Conservation (phyloP, 2,888 invertebrate species). For the Phaedon cochleariae region DNA sequence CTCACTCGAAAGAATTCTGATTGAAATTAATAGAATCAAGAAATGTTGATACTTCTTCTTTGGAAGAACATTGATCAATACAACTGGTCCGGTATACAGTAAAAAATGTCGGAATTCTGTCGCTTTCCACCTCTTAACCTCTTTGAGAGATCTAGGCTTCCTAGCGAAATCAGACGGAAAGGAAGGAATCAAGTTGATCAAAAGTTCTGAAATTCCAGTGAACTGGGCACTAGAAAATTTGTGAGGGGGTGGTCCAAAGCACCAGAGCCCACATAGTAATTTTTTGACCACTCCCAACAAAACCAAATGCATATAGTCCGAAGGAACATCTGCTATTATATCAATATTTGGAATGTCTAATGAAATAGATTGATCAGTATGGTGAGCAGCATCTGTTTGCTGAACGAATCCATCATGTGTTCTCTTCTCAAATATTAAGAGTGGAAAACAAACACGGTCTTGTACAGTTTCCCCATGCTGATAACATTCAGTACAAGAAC, state of each 20-base stretch:
- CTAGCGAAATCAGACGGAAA: slow-evolving; percentile 19
- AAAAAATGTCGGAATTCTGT: slow-evolving; percentile 20
- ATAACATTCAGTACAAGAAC: slow-evolving; percentile 27
- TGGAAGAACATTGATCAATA: slow-evolving; percentile 4
- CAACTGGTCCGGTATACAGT: slow-evolving; percentile 18
- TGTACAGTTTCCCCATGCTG: slow-evolving; percentile 18
- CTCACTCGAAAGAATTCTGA: slow-evolving; percentile 9
- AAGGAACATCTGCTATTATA: slow-evolving; percentile 30
- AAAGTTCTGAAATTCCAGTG: slow-evolving; percentile 11
- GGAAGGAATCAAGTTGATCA: slow-evolving; percentile 3
- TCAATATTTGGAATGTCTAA: slow-evolving; percentile 26
- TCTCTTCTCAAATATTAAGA: slow-evolving; percentile 23
- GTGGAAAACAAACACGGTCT: slow-evolving; percentile 28
- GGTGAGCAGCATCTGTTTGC: slow-evolving; percentile 30
- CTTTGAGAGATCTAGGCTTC: too few species aligned
- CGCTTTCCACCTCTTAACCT: slow-evolving; percentile 18
- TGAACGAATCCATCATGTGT: slow-evolving; percentile 29
- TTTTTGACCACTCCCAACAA: slow-evolving; percentile 6
- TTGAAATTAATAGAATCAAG: slow-evolving; percentile 7
- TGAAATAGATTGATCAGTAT: slow-evolving; percentile 22
- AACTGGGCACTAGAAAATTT: slow-evolving; percentile 2
- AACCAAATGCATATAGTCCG: slow-evolving; percentile 34
- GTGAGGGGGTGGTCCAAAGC: slow-evolving; percentile 11
- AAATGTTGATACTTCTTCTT: slow-evolving; percentile 9
- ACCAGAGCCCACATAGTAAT: slow-evolving; percentile 10